Percentiles rank a stretch among this genome's conserved stretches.
Evolutionary conservation across 2,113 vertebrate species (phyloP).

Genomic region (Vulpes lagopus): DNA sequence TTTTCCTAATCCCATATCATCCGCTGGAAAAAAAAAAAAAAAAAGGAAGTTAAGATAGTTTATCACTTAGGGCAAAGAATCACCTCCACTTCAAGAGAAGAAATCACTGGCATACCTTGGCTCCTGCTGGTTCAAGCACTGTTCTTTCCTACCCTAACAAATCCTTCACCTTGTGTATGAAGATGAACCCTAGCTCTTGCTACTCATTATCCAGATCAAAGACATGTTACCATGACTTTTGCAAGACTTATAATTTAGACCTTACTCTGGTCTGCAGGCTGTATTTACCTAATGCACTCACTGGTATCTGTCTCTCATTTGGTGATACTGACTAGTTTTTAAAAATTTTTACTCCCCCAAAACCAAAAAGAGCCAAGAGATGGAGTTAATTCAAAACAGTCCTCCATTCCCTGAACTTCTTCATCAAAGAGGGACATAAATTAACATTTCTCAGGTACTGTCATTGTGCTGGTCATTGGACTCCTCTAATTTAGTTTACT

Average conservation of each 20-base stretch:
- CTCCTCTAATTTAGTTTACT: not conserved
- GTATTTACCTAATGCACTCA: not conserved
- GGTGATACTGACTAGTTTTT: not conserved
- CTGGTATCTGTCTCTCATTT: not conserved
- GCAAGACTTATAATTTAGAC: not conserved
- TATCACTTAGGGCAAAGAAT: not conserved
- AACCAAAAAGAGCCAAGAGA: not conserved
- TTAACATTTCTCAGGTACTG: not conserved
- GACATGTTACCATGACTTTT: not conserved
- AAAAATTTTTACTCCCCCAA: not conserved
- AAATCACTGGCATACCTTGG: not conserved
- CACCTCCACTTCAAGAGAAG: not conserved
- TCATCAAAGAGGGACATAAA: not conserved
- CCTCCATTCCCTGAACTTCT: not conserved
- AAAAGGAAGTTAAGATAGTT: not conserved
- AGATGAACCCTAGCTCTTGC: not conserved
- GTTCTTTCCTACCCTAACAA: not conserved
- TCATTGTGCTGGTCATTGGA: not conserved
- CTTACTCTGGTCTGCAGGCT: not conserved
- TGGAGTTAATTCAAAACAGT: not conserved
- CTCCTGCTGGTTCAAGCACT: not conserved
- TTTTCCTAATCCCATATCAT: constrained; percentile 99
- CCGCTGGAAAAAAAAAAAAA: constrained; percentile 88
- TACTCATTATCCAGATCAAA: not conserved
- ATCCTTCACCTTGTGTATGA: no score